Conservation (phyloP, 2,113 vertebrate species). For the Amblyornis subalaris region DNA sequence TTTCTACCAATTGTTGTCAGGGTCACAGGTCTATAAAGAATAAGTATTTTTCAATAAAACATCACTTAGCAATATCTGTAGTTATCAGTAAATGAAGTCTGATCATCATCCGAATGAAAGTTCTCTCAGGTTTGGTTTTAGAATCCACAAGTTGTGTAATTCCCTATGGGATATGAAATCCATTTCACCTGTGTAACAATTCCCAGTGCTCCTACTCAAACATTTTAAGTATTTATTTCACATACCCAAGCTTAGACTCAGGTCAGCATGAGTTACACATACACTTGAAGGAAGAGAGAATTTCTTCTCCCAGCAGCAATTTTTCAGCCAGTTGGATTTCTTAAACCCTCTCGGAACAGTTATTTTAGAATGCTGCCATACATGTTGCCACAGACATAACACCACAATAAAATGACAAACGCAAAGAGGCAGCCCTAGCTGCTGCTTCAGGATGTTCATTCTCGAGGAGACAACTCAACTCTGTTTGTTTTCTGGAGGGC, state of each 20-base stretch:
- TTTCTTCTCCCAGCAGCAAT: not conserved
- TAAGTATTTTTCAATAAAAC: not conserved
- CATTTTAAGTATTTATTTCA: not conserved
- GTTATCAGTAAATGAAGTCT: not conserved
- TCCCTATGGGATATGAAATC: not conserved
- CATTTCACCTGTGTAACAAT: not conserved
- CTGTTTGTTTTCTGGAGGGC: not conserved
- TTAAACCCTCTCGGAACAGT: not conserved
- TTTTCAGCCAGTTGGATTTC: not conserved
- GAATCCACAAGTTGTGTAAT: not conserved
- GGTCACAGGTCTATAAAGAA: not conserved
- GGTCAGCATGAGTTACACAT: not conserved
- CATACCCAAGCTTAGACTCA: not conserved
- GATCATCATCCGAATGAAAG: not conserved
- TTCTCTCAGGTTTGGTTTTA: not conserved
- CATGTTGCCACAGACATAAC: fast-evolving
- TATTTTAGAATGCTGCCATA: not conserved
- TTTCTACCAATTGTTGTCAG: not conserved
- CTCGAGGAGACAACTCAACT: not conserved
- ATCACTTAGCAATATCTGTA: not conserved
- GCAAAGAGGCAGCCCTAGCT: not conserved
- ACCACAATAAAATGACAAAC: not conserved
- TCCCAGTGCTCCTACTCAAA: not conserved
- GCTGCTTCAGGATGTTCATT: not conserved
- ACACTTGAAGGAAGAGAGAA: not conserved